These are phyloP conservation scores for Schizopygopsis pylzovi DNA, from an alignment of 2,797 vertebrate species.

Conservation along the genomic window DNA sequence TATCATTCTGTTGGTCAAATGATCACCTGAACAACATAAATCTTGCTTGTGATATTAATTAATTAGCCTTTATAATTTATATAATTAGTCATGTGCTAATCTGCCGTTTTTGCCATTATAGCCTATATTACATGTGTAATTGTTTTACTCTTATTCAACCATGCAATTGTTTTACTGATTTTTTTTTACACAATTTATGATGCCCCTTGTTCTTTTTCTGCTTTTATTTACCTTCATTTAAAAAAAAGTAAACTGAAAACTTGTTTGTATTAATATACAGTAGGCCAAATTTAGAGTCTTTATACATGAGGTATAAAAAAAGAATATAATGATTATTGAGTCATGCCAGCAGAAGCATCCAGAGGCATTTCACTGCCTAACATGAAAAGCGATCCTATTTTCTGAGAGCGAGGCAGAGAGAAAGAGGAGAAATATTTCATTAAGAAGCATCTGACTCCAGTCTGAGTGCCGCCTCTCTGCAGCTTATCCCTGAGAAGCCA, in stretches of 20 bases:
- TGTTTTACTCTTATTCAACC: neutral
- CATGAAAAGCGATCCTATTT: slow-evolving; percentile 72
- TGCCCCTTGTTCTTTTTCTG: neutral
- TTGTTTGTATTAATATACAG: neutral
- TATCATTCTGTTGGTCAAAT: neutral
- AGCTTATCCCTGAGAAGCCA: slow-evolving; percentile 65
- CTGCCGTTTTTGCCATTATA: neutral
- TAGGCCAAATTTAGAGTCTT: neutral
- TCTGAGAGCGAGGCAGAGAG: slow-evolving; percentile 62
- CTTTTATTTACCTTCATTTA: neutral
- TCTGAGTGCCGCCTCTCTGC: slow-evolving; percentile 69
- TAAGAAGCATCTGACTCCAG: slow-evolving; percentile 68
- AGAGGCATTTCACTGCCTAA: slow-evolving; percentile 63
- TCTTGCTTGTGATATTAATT: neutral
- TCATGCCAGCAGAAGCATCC: slow-evolving; percentile 49
- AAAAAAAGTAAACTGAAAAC: neutral
- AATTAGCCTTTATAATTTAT: neutral
- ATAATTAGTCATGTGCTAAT: neutral
- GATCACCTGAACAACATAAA: neutral
- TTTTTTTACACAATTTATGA: neutral
- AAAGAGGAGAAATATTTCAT: slow-evolving; percentile 66
- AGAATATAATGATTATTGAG: slow-evolving; percentile 45
- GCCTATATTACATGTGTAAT: neutral
- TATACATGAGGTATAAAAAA: slow-evolving; percentile 32
- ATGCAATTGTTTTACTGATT: too few relatives aligned